Base-by-base conservation (phyloP, 2,888 invertebrate genomes). In the Agrotis exclamationis region DNA sequence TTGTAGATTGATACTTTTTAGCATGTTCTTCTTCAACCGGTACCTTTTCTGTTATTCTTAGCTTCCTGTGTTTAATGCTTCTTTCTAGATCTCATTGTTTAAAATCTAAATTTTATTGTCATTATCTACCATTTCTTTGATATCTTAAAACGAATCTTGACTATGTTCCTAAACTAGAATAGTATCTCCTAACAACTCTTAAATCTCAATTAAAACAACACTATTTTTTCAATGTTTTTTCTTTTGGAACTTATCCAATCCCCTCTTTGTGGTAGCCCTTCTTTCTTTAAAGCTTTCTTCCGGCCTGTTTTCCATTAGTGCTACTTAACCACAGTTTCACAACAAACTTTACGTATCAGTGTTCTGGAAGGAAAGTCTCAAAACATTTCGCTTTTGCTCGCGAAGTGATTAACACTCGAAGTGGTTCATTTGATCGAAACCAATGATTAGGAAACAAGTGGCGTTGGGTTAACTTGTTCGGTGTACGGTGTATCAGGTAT, bases 391-490 rank as follows among this genome's bases (percentile, higher is more conserved):
- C 83, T 82, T 74, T 67, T 76, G 70, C 83, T 72, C 64, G 87
- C 86, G 85, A 89, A 92, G 90, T 91, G 88, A 93, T 93, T 92
- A 93, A 93, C 92, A 89, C 91, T 87, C 80, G 65, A 89, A 91
- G 86, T 89, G 86, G 88, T 89, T 85, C 90, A 88, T 87, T 90
- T 89, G 92, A 92, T 92, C 90, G 80, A 78, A 86, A 79, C 82
- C 69, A 77, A 56, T 69, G 81, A 81, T 79, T 70, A 80, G 45
- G 73, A 54, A 82, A 76, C 74, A 70, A 78, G 76, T 79, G 79
- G 76, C 58, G 76, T 70, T 84, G 72, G 70, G 68, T 82, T 58
- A 68, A 64, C 63, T 67, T 58, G 63, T 66, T 39, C 48, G 33
- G 71, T 63, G 22, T 66, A 45, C 48, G 33, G 71, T 66, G 28